Base-by-base conservation (phyloP, 1,140 invertebrate species). In the Philopotamus ludificatus region DNA sequence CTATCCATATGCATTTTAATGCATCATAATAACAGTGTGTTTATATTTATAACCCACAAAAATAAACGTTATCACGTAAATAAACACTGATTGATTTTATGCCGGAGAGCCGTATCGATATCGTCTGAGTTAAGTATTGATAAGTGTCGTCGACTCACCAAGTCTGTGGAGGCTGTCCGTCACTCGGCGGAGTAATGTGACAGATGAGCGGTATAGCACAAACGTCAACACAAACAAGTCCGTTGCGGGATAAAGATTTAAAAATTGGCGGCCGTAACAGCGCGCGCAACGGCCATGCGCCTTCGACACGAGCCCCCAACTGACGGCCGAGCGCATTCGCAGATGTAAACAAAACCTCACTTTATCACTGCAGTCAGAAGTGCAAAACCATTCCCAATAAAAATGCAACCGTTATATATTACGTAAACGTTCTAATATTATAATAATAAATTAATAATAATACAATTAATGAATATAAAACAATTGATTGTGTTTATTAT, bases 321-420 rank as follows among this genome's bases (percentile, higher is more conserved):
- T 47, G 44, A 16, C 44, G 44, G 8, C 8, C 44, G 15, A 47
- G 18, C 44, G 55, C 55, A 58, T 44, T 44, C 55, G 55, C 28
- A 22, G 9, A 22, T 26, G 51, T 42, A 58, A 58, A 58, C 55
- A 44, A 44, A 41, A 41, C 39, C 44, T 16, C 28, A 12, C 28
- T 34, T 4, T 34, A 34, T 34, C 55, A 21, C 39, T 58, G 55
- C 55, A 58, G 34, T 2, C 55, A 58, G 55, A 21, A 8, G 55
- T 44, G 1, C 10, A 23, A 9, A 58, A 58, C 55, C 18, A 16
- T 7, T 7, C 8, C 18, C 7, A 7, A 12, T 12, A 12, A 34
- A 34, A 34, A 7, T 34, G 4, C 28, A 34, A 7, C 12, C 28
- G 28, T 34, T 34, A 34, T 34, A 7, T 7, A 7, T 4, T 12